A percentile compares a stretch with the other conserved stretches of the same genome.
Conservation (phyloP, 1,140 invertebrate species). For the Teleopsis dalmanni region DNA sequence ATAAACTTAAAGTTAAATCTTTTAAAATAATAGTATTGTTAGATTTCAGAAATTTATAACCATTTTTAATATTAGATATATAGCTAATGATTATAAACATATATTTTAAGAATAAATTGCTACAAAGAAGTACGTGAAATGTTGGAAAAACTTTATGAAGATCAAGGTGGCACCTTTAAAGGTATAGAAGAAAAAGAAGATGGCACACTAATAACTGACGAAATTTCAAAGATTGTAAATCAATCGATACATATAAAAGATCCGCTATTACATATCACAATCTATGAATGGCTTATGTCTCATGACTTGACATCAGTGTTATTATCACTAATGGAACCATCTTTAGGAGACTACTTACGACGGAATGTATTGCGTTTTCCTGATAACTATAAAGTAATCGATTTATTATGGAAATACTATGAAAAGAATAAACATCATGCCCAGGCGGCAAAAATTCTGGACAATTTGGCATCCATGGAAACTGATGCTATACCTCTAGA, state of each 20-base stretch:
- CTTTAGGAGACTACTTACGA: constrained; percentile 72
- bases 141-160: constrained; percentile 69
- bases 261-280: constrained; percentile 79
- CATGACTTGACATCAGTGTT: constrained; percentile 62
- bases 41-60: too few species aligned
- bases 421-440: constrained; percentile 86
- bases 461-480: constrained; percentile 75
- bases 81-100: too few species aligned
- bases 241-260: constrained; percentile 58
- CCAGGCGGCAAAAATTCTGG: constrained; percentile 85
- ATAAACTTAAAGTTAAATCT: too few species aligned
- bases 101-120: constrained; percentile 61
- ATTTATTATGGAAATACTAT: constrained; percentile 94
- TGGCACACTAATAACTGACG: constrained; percentile 23
- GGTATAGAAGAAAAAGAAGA: constrained; percentile 9
- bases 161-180: constrained; percentile 41
- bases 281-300: constrained; percentile 91
- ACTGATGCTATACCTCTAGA: constrained; percentile 57
- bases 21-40: too few species aligned
- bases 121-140: constrained; percentile 80
- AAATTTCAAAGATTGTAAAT: constrained; percentile 45
- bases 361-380: constrained; percentile 49
- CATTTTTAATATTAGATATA: too few species aligned
- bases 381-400: constrained; percentile 60
- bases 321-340: constrained; percentile 68